Conservation (phyloP, 2,888 invertebrate species). For the Xanthia icteritia region DNA sequence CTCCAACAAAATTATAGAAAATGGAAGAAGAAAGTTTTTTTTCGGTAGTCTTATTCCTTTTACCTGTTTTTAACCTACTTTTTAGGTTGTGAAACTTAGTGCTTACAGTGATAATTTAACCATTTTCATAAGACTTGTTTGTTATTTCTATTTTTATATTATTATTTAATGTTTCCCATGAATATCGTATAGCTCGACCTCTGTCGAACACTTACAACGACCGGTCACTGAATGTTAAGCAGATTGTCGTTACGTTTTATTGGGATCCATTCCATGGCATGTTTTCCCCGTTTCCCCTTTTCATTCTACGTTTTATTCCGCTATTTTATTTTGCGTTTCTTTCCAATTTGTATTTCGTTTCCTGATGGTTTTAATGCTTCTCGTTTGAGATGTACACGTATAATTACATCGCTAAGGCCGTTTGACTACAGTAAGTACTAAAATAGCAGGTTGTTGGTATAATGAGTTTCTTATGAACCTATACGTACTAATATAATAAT, state of each 20-base stretch:
- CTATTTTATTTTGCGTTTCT: conserved; percentile 41
- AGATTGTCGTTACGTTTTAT: conserved; percentile 58
- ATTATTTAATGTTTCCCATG: background rate
- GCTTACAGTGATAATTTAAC: conserved; percentile 8
- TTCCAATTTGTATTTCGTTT: conserved; percentile 47
- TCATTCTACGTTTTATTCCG: conserved; percentile 43
- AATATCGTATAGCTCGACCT: background rate
- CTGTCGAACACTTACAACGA: conserved; percentile 13
- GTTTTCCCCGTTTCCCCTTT: conserved; percentile 46
- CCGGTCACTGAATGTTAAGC: conserved; percentile 53
- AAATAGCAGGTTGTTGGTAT: background rate
- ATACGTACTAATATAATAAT: background rate
- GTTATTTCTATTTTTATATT: background rate
- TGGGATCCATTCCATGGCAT: conserved; percentile 39
- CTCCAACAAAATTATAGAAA: conserved; percentile 32
- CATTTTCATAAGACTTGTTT: background rate
- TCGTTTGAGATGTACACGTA: conserved; percentile 19
- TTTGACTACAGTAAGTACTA: conserved; percentile 1
- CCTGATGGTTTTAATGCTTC: conserved; percentile 30
- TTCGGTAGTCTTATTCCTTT: conserved; percentile 3
- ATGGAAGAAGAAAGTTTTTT: conserved; percentile 22
- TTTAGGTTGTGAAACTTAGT: background rate
- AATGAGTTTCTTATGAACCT: conserved; percentile 6
- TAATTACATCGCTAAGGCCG: background rate
- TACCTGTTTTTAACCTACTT: conserved; percentile 12